Evolutionary conservation across 2,797 vertebrate species (phyloP).

Genomic region (Borostomias antarcticus): DNA sequence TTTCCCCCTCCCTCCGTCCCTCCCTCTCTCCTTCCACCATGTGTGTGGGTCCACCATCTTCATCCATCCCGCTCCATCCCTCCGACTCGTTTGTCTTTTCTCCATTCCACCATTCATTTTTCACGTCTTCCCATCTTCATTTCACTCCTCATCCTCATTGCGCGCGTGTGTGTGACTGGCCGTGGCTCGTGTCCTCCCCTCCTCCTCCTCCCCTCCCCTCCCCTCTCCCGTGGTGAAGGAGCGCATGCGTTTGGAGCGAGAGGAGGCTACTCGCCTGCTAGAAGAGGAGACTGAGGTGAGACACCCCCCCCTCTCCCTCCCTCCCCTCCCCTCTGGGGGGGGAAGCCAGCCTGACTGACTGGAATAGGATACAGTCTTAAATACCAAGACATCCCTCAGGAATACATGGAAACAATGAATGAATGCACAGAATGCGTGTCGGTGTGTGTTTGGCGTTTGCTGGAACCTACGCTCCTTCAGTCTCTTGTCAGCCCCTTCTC

Average conservation of each 20-base stretch:
- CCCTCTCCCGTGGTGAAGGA: slow-evolving; percentile 82
- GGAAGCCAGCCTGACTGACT: background rate
- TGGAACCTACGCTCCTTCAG: too few relatives aligned
- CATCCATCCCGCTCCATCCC: slow-evolving; percentile 41
- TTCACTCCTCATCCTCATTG: slow-evolving; percentile 56
- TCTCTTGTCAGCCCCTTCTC: too few relatives aligned
- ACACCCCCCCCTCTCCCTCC: slow-evolving; percentile 50
- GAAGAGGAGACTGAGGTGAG: slow-evolving; percentile 92
- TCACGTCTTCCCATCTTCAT: slow-evolving; percentile 26
- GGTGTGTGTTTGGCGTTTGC: too few relatives aligned
- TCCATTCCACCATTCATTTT: slow-evolving; percentile 9
- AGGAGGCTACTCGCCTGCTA: slow-evolving; percentile 85
- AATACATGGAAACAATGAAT: too few relatives aligned
- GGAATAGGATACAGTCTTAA: too few relatives aligned
- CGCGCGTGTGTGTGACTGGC: slow-evolving; percentile 64
- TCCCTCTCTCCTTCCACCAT: slow-evolving; percentile 45
- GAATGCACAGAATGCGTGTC: too few relatives aligned
- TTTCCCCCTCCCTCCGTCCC: slow-evolving; percentile 16
- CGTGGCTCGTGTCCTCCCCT: slow-evolving; percentile 54
- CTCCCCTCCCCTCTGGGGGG: slow-evolving; percentile 35
- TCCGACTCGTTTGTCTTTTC: slow-evolving; percentile 29
- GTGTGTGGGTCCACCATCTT: slow-evolving; percentile 62
- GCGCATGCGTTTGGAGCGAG: slow-evolving; percentile 87
- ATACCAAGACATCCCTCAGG: too few relatives aligned
- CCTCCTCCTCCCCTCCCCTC: slow-evolving; percentile 41